Evolutionary conservation across 2,797 vertebrate genomes (phyloP).

Genomic region (Mareca penelope): DNA sequence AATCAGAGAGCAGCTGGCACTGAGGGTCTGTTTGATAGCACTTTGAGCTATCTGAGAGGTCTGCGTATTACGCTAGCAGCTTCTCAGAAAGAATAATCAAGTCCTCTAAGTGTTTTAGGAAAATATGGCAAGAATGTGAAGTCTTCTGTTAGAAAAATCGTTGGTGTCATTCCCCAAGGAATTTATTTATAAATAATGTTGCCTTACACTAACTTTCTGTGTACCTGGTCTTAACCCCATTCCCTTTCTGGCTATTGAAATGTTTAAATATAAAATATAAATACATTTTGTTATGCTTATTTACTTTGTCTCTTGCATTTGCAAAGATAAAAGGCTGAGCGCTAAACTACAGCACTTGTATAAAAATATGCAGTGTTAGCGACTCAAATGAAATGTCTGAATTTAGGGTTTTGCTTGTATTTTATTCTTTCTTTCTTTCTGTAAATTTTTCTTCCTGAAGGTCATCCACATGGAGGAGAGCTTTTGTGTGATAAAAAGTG

Average conservation of each 20-base stretch:
- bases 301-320: slow-evolving; percentile 10
- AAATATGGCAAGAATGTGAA: slow-evolving; percentile 60
- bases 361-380: background rate
- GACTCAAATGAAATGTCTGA: background rate
- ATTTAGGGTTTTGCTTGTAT: background rate
- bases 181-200: slow-evolving; percentile 59
- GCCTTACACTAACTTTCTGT: slow-evolving; percentile 12
- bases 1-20: background rate
- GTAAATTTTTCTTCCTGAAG: background rate
- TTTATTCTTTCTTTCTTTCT: background rate
- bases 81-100: slow-evolving; percentile 27
- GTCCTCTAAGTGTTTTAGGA: slow-evolving; percentile 34
- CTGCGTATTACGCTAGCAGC: background rate
- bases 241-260: background rate
- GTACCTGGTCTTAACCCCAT: background rate
- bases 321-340: slow-evolving; percentile 1
- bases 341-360: background rate
- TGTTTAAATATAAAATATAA: slow-evolving; percentile 40
- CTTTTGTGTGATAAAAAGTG: background rate
- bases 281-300: background rate
- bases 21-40: accelerated
- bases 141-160: slow-evolving; percentile 16
- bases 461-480: background rate
- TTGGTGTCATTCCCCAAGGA: slow-evolving; percentile 33
- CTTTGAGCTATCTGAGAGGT: background rate